Percentiles rank a stretch among this genome's conserved stretches.
Conservation (phyloP, 2,113 vertebrate species). For the Paradoxurus hermaphroditus region DNA sequence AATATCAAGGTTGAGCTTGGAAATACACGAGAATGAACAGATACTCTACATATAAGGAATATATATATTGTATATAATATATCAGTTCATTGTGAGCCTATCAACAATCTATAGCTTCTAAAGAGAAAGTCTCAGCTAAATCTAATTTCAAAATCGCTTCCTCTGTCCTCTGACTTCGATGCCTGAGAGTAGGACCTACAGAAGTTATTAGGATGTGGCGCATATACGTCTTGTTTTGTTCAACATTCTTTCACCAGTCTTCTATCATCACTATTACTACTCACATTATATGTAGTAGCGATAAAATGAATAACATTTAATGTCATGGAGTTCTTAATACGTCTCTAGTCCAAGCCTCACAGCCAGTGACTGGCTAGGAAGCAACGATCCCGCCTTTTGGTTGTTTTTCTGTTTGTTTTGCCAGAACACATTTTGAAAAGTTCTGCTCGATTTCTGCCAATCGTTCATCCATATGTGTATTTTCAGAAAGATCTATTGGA, state of each 20-base stretch:
- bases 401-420: not conserved
- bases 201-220: not conserved
- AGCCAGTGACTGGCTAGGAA: not conserved
- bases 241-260: not conserved
- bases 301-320: not conserved
- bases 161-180: not conserved
- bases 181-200: not conserved
- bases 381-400: not conserved
- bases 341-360: not conserved
- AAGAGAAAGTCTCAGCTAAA: not conserved
- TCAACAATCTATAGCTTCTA: not conserved
- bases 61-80: not conserved
- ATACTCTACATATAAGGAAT: not conserved
- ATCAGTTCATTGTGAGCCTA: not conserved
- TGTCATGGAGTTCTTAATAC: not conserved
- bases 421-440: not conserved
- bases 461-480: not conserved
- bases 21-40: not conserved
- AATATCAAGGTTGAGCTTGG: not conserved
- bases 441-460: slow-evolving; percentile 13
- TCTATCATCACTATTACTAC: not conserved
- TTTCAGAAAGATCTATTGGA: not conserved
- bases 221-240: not conserved
- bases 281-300: not conserved
- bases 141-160: not conserved